These are phyloP conservation scores for Lates japonicus DNA, from an alignment of 2,797 vertebrate species.

Conservation along the genomic window DNA sequence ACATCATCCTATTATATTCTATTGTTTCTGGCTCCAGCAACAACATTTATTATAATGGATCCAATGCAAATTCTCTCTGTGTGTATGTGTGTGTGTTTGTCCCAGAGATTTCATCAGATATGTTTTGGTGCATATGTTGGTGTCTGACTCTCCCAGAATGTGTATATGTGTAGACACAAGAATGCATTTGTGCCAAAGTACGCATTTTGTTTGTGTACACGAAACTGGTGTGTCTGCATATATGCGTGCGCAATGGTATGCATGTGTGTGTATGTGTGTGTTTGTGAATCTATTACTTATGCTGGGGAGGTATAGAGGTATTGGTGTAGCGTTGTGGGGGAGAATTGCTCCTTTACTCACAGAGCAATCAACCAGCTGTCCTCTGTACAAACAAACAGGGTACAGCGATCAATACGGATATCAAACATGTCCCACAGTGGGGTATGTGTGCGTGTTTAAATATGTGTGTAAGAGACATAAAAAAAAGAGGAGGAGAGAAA, in stretches of 20 bases:
- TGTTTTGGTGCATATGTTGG: slow-evolving; percentile 24
- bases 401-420: slow-evolving; percentile 83
- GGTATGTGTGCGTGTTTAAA: slow-evolving; percentile 20
- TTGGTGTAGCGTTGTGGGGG: slow-evolving; percentile 51
- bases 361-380: slow-evolving; percentile 85
- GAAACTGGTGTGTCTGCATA: slow-evolving; percentile 42
- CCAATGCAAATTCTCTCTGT: slow-evolving; percentile 42
- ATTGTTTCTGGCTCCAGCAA: slow-evolving; percentile 67
- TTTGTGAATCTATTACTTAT: slow-evolving; percentile 66
- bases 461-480: slow-evolving; percentile 27
- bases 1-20: slow-evolving; percentile 70
- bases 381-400: slow-evolving; percentile 81
- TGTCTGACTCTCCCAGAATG: slow-evolving; percentile 15
- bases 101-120: slow-evolving; percentile 15
- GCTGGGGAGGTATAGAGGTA: slow-evolving; percentile 48
- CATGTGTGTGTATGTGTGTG: slow-evolving; percentile 33
- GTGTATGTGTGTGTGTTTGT: slow-evolving; percentile 11
- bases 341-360: slow-evolving; percentile 75
- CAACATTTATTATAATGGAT: slow-evolving; percentile 66
- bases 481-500: slow-evolving; percentile 11
- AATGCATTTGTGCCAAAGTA: slow-evolving; percentile 1
- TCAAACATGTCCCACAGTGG: slow-evolving; percentile 79
- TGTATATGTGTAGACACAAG: slow-evolving; percentile 10
- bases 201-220: slow-evolving; percentile 17
- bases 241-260: slow-evolving; percentile 8